Percentiles rank a stretch among this genome's conserved stretches.
These are phyloP conservation scores for Danionella dracula DNA, from an alignment of 2,797 vertebrate species.

Conservation along the genomic window DNA sequence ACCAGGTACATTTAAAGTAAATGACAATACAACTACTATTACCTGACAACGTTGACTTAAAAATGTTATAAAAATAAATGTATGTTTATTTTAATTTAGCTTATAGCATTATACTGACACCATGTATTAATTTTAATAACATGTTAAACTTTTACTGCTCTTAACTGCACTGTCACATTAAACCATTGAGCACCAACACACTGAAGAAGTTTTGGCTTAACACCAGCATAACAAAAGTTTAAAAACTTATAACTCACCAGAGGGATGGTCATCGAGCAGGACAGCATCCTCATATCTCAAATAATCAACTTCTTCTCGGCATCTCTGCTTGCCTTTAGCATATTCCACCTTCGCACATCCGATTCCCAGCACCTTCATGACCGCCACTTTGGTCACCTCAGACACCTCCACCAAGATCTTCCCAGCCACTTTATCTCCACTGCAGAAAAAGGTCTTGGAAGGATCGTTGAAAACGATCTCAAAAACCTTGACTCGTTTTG, in stretches of 20 bases:
- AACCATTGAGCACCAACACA: not conserved
- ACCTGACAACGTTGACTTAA: no score
- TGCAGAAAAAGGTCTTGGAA: slow-evolving; percentile 74
- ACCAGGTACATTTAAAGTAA: no score
- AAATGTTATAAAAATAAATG: no score
- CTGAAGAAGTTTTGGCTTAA: no score
- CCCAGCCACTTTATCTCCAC: slow-evolving; percentile 84
- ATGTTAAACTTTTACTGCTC: no score
- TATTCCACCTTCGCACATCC: slow-evolving; percentile 88
- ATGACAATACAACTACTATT: no score
- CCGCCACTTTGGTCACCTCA: slow-evolving; percentile 75
- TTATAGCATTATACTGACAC: no score
- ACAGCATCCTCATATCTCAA: slow-evolving; percentile 77
- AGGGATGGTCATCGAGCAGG: slow-evolving; percentile 72
- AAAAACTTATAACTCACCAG: slow-evolving; percentile 63
- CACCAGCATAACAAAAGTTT: not conserved
- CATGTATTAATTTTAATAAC: no score
- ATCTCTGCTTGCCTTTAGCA: slow-evolving; percentile 82
- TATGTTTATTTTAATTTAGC: no score
- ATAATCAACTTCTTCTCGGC: slow-evolving; percentile 82
- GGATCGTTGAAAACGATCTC: slow-evolving; percentile 74
- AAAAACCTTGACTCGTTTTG: slow-evolving; percentile 79
- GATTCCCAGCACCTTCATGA: slow-evolving; percentile 70
- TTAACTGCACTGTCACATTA: not conserved
- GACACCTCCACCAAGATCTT: slow-evolving; percentile 78